Percentiles rank a stretch among this genome's conserved stretches.
These are phyloP conservation scores for Cephalopachus bancanus DNA, from an alignment of 2,797 vertebrate genomes.

Conservation along the genomic window DNA sequence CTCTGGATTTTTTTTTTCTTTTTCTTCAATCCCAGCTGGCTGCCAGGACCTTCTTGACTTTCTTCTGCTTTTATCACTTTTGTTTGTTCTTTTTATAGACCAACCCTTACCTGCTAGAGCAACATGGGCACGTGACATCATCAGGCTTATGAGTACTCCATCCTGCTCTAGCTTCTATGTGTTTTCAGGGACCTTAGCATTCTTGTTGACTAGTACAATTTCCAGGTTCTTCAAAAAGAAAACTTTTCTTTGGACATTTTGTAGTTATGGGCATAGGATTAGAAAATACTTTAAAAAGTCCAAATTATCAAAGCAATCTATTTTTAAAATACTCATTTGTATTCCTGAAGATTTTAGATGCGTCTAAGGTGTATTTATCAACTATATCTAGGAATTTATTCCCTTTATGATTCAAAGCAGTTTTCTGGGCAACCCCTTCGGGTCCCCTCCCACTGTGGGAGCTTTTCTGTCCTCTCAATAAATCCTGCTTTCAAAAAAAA, in stretches of 20 bases:
- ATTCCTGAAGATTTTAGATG: conserved; percentile 11
- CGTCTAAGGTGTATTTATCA: neutral
- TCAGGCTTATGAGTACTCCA: neutral
- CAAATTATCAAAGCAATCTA: conserved; percentile 44
- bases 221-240: conserved; percentile 34
- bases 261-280: neutral
- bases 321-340: conserved; percentile 35
- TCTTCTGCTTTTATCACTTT: neutral
- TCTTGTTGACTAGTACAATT: neutral
- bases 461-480: too few species aligned
- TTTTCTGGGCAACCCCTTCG: neutral
- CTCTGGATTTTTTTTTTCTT: neutral
- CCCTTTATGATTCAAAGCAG: conserved; percentile 36
- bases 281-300: conserved; percentile 44
- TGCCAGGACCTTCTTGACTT: neutral
- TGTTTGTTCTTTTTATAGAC: conserved; percentile 46
- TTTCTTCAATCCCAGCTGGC: neutral
- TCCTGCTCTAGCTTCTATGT: neutral
- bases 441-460: too few species aligned
- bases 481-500: too few species aligned
- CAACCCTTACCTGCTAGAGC: neutral
- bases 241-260: conserved; percentile 32
- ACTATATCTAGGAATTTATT: conserved; percentile 9
- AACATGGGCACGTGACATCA: neutral
- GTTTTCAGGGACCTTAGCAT: neutral